Conservation (phyloP, 2,797 vertebrate genomes). For the Tauraco hartlaubi region DNA sequence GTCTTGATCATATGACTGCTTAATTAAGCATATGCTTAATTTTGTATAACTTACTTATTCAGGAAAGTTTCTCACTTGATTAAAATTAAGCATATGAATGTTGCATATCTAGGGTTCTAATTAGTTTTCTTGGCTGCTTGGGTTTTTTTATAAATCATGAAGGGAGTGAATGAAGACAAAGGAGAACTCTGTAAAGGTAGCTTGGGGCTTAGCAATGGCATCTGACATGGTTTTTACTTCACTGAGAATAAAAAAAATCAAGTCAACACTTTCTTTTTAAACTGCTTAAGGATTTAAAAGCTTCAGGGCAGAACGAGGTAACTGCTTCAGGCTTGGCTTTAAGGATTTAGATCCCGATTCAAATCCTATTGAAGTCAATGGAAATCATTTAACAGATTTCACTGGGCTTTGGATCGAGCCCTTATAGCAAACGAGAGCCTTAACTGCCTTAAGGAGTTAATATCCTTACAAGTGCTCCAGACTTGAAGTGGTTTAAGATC, state of each 20-base stretch:
- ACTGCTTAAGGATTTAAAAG: constrained; percentile 48
- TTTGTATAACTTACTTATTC: constrained; percentile 65
- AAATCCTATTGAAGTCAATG: constrained; percentile 11
- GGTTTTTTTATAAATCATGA: neutral
- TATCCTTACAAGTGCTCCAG: neutral
- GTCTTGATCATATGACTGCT: constrained; percentile 43
- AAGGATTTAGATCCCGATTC: constrained; percentile 25
- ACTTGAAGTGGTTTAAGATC: neutral
- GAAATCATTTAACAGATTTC: constrained; percentile 9
- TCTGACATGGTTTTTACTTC: neutral
- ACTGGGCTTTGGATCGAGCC: constrained; percentile 1
- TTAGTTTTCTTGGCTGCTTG: constrained; percentile 39
- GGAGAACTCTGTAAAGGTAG: constrained; percentile 1
- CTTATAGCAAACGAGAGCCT: neutral
- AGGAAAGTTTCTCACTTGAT: constrained; percentile 69
- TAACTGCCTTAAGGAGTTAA: neutral
- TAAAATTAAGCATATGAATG: constrained; percentile 73
- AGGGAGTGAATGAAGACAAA: constrained; percentile 19
- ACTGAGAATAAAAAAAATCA: constrained; percentile 18
- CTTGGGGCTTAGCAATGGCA: neutral
- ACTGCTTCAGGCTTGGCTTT: neutral
- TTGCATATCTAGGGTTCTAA: constrained; percentile 64
- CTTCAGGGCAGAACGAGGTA: neutral
- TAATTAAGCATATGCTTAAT: constrained; percentile 68
- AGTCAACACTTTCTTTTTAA: neutral